These are phyloP conservation scores for Cerastis rubricosa DNA, from an alignment of 2,888 invertebrate species.

Conservation along the genomic window DNA sequence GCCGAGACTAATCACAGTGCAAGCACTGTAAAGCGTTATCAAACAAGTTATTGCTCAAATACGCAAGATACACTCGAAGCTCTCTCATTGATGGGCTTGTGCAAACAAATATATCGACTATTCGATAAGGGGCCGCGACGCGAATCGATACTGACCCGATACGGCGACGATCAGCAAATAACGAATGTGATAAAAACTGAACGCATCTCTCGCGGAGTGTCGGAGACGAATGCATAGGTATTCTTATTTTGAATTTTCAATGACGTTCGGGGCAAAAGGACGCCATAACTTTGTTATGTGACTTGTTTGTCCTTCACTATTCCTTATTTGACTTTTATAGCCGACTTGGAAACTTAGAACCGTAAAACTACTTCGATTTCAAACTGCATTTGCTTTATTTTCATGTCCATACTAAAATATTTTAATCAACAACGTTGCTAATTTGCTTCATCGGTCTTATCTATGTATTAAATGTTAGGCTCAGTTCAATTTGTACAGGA, in stretches of 20 bases:
- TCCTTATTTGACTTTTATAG: constrained; percentile 4
- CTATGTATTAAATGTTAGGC: neutral
- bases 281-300: constrained; percentile 43
- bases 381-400: too few relatives aligned
- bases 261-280: constrained; percentile 50
- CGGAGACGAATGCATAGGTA: constrained; percentile 52
- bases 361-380: neutral
- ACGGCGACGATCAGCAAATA: constrained; percentile 80
- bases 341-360: neutral
- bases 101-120: constrained; percentile 88
- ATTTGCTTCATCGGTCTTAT: neutral
- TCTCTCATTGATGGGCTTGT: constrained; percentile 85
- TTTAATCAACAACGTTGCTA: neutral
- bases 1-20: constrained; percentile 83
- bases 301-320: constrained; percentile 33
- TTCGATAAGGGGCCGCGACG: constrained; percentile 82
- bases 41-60: constrained; percentile 89
- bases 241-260: constrained; percentile 63
- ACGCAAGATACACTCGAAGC: constrained; percentile 87
- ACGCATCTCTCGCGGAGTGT: constrained; percentile 69
- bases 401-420: neutral
- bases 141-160: constrained; percentile 87
- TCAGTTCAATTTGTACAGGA: neutral
- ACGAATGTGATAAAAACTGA: constrained; percentile 80
- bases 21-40: constrained; percentile 86